These are phyloP conservation scores for Platycheirus rosarum DNA, from an alignment of 2,888 invertebrate genomes.

Conservation along the genomic window DNA sequence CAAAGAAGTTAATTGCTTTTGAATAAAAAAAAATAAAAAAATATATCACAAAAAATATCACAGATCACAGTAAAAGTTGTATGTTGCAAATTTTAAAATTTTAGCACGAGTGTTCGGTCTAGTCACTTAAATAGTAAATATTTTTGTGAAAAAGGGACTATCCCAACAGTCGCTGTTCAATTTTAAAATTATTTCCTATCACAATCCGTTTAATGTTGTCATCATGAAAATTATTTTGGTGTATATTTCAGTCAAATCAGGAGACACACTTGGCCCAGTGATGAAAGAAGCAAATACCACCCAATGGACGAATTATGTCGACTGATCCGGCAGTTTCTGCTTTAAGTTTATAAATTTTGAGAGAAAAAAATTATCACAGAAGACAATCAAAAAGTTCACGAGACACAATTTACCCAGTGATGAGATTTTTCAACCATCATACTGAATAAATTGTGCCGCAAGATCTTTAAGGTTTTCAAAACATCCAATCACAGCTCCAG, in stretches of 20 bases:
- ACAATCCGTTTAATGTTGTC: background rate
- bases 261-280: constrained; percentile 82
- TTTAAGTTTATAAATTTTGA: background rate
- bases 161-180: constrained; percentile 82
- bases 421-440: constrained; percentile 54
- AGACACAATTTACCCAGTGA: constrained; percentile 69
- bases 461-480: constrained; percentile 12
- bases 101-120: constrained; percentile 83
- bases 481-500: background rate
- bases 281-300: constrained; percentile 74
- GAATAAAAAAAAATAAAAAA: background rate
- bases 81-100: constrained; percentile 81
- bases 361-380: background rate
- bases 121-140: constrained; percentile 79
- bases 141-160: constrained; percentile 78
- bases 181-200: constrained; percentile 78
- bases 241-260: constrained; percentile 62
- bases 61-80: background rate
- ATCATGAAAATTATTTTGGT: constrained; percentile 2
- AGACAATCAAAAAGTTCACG: constrained; percentile 30
- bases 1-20: constrained; percentile 81
- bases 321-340: constrained; percentile 64
- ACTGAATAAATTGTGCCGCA: constrained; percentile 56
- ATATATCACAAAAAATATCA: constrained; percentile 15
- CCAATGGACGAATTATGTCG: constrained; percentile 79